Evolutionary conservation across 2,888 invertebrate genomes (phyloP), one percentile per base, ranked within the genome.

Genomic region (Lampropteryx suffumata): DNA sequence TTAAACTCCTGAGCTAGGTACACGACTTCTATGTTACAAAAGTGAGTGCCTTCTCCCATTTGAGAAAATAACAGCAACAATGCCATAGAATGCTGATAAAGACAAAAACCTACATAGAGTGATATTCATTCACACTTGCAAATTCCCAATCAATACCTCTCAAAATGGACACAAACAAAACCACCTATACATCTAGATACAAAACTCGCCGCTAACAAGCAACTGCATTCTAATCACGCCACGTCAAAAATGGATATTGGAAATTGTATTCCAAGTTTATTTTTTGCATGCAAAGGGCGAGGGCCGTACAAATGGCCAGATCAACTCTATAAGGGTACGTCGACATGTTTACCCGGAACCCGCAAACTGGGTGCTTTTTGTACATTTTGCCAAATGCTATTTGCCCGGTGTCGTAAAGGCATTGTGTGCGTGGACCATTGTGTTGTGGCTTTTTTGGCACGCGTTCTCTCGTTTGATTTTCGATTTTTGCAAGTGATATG

Each of bases 241-340:
- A 82, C 81, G 90, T 90, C 90, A 90, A 84, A 89, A 89, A 84
- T 89, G 87, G 84, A 89, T 89, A 89, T 87, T 79, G 84, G 70
- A 87, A 89, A 89, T 89, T 88, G 84, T 87, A 89, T 87, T 82
- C 79, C 73, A 71, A 65, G 55, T 74, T 80, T 77, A n/a, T 83
- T 80, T 84, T 84, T 79, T 67, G 62, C 71, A 74, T 68, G 65
- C 73, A 82, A 84, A 83, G 82, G 85, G 84, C 79, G 79, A 78
- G 82, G 81, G 85, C 73, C 68, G 79, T 80, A 78, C 82, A 83
- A 87, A 87, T 89, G 82, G 86, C 85, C 88, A 88, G 89, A 88
- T 89, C 87, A 82, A 87, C 87, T 84, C 84, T 85, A 84, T 84
- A 85, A 86, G 87, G 82, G 82, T 78, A 82, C 75, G 71, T 73